These are phyloP conservation scores for Heliothis subflexa DNA, from an alignment of 1,140 invertebrate genomes.

Conservation along the genomic window DNA sequence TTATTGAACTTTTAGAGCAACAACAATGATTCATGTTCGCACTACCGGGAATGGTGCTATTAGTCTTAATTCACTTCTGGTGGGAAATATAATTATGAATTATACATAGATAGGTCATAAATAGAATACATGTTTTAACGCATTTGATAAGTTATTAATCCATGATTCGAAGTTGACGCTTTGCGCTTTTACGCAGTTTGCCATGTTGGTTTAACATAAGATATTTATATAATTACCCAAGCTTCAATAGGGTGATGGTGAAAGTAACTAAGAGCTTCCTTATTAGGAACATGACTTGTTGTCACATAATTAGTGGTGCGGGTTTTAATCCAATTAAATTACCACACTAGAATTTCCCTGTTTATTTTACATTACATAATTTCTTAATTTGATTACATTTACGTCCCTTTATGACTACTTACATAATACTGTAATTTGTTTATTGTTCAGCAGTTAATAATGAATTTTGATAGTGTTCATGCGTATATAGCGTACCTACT, in stretches of 20 bases:
- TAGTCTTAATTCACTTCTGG: too few species aligned
- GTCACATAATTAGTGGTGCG: constrained; percentile 54
- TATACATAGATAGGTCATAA: too few species aligned
- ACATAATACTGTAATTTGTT: too few species aligned
- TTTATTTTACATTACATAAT: constrained; percentile 39
- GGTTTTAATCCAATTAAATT: constrained; percentile 61
- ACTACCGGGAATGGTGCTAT: not conserved
- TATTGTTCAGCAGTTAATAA: constrained; percentile 18
- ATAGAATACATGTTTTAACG: too few species aligned
- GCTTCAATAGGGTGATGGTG: constrained; percentile 13
- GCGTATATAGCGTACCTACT: constrained; percentile 53
- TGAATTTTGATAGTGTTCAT: constrained; percentile 61
- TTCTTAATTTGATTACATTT: not conserved
- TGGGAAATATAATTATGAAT: too few species aligned
- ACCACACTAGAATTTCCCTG: constrained; percentile 48
- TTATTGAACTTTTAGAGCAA: not conserved
- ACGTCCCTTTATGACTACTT: constrained; percentile 27
- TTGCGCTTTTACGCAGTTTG: not conserved
- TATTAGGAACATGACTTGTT: constrained; percentile 47
- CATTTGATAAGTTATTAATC: too few species aligned
- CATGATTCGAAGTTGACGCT: too few species aligned
- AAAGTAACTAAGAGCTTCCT: constrained; percentile 44
- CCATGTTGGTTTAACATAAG: constrained; percentile 28
- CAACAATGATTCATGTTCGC: not conserved
- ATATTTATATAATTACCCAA: constrained; percentile 30